phyloP scores from a whole-genome alignment of 2,888 invertebrate genomes.

The Pristionchus arcanus region DNA sequence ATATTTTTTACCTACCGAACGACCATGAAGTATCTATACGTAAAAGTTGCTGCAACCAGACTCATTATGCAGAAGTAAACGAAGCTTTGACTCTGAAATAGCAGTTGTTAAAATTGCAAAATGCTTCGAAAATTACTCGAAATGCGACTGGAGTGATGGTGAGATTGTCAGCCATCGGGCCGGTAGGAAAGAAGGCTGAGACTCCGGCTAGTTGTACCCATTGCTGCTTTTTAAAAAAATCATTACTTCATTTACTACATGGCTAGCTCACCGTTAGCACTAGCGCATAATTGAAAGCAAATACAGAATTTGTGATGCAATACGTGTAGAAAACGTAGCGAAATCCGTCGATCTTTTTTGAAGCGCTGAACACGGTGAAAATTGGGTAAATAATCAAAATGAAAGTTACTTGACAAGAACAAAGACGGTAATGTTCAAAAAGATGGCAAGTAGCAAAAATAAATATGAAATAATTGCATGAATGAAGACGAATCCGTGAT shows the following conservation, averaged over 20 bases:
- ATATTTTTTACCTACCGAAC: neutral
- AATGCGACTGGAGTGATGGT: neutral
- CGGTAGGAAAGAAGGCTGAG: neutral
- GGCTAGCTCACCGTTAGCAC: neutral
- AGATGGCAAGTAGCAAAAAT: neutral
- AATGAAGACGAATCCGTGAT: neutral
- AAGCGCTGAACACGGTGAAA: neutral
- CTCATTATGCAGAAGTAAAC: neutral
- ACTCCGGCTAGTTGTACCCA: neutral
- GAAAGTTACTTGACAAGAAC: neutral
- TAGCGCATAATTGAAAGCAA: neutral
- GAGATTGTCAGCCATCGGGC: neutral
- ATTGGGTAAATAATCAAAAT: neutral
- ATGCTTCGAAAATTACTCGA: neutral
- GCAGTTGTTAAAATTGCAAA: neutral
- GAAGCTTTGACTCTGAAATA: neutral
- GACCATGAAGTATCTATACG: neutral
- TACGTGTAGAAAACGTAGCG: neutral
- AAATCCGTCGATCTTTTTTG: neutral
- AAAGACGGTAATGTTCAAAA: neutral
- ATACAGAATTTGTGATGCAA: neutral
- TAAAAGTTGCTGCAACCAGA: neutral
- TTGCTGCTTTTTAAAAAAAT: neutral
- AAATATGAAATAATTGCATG: neutral
- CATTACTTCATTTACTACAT: too few relatives aligned